These are phyloP conservation scores for Chymomyza caudatula DNA, from an alignment of 2,888 invertebrate genomes.

Conservation along the genomic window DNA sequence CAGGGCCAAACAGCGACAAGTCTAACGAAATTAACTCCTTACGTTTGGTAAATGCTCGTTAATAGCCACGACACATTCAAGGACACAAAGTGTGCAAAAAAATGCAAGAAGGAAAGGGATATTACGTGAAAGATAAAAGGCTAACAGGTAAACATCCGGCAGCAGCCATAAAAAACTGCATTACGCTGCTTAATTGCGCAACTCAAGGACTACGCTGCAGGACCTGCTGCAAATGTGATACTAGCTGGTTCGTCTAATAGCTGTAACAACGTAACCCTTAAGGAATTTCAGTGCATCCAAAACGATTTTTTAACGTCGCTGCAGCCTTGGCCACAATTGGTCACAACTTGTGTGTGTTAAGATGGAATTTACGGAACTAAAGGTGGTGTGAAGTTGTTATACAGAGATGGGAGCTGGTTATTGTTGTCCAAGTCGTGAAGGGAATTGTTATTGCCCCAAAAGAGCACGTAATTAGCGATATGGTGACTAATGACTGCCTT, in stretches of 20 bases:
- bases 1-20: slow-evolving; percentile 28
- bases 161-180: slow-evolving; percentile 54
- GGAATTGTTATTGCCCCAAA: too few relatives aligned
- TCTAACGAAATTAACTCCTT: slow-evolving; percentile 43
- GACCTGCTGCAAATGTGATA: slow-evolving; percentile 41
- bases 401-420: not conserved
- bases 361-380: not conserved
- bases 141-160: slow-evolving; percentile 48
- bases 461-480: too few relatives aligned
- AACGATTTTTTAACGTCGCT: not conserved
- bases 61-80: slow-evolving; percentile 31
- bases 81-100: slow-evolving; percentile 35
- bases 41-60: slow-evolving; percentile 20
- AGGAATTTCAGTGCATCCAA: slow-evolving; percentile 8
- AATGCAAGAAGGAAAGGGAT: slow-evolving; percentile 39
- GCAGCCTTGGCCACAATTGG: not conserved
- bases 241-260: slow-evolving; percentile 30
- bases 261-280: slow-evolving; percentile 48
- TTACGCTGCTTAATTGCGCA: slow-evolving; percentile 40
- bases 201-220: slow-evolving; percentile 52
- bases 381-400: too few relatives aligned
- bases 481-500: too few relatives aligned
- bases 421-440: too few relatives aligned
- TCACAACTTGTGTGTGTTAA: not conserved
- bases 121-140: slow-evolving; percentile 39